Conservation (phyloP, 2,888 invertebrate genomes). For the Flexamia atlantica region DNA sequence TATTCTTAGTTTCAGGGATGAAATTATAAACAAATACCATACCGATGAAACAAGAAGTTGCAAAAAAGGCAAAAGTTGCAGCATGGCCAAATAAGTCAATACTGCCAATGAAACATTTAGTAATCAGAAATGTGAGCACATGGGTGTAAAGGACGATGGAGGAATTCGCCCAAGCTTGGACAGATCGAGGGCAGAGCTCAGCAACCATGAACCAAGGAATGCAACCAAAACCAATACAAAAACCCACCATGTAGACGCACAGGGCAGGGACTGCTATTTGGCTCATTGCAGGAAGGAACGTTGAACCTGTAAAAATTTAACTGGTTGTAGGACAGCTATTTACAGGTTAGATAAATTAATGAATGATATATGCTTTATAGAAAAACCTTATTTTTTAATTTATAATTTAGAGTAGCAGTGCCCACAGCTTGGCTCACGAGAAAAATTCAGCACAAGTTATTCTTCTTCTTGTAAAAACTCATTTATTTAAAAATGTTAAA, state of each 20-base stretch:
- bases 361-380: too few relatives aligned
- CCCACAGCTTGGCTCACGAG: too few relatives aligned
- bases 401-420: too few relatives aligned
- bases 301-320: slow-evolving; percentile 18
- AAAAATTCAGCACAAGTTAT: too few relatives aligned
- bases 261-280: slow-evolving; percentile 73
- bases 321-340: too few relatives aligned
- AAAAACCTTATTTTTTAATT: too few relatives aligned
- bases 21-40: slow-evolving; percentile 17
- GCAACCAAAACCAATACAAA: slow-evolving; percentile 74
- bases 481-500: too few relatives aligned
- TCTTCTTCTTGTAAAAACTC: too few relatives aligned
- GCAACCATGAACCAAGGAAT: slow-evolving; percentile 75
- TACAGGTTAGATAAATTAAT: too few relatives aligned
- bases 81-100: slow-evolving; percentile 34
- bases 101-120: slow-evolving; percentile 30
- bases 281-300: slow-evolving; percentile 2
- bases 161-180: slow-evolving; percentile 66
- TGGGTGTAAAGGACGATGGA: slow-evolving; percentile 54
- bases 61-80: slow-evolving; percentile 43
- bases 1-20: slow-evolving; percentile 40
- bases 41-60: slow-evolving; percentile 17
- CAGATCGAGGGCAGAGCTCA: slow-evolving; percentile 74
- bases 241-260: slow-evolving; percentile 73
- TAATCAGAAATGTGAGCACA: slow-evolving; percentile 31